A percentile compares a stretch with the other conserved stretches of the same genome.
Conservation (phyloP, 2,888 invertebrate genomes). For the Dolomedes plantarius region DNA sequence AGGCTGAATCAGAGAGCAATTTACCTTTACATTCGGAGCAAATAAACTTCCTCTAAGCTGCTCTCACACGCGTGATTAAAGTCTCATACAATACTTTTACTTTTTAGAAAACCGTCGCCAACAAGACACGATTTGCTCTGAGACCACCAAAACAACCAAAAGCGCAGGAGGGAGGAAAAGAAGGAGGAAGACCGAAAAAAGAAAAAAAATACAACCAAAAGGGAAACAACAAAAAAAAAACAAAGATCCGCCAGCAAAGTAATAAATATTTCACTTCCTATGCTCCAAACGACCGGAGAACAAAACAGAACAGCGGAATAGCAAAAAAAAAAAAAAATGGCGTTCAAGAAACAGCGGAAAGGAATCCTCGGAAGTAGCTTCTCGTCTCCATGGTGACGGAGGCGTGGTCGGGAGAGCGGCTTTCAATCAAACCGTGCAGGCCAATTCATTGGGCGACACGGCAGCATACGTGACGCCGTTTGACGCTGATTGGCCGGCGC, state of each 20-base stretch:
- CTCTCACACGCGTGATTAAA: conserved; percentile 48
- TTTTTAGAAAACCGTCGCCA: conserved; percentile 26
- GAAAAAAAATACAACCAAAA: not conserved
- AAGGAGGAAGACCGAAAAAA: conserved; percentile 20
- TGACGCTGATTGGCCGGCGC: conserved; percentile 66
- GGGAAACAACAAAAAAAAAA: conserved; percentile 11
- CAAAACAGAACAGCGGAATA: conserved; percentile 4
- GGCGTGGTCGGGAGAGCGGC: conserved; percentile 49
- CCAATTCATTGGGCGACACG: conserved; percentile 69
- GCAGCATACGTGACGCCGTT: conserved; percentile 69
- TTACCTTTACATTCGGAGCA: not conserved
- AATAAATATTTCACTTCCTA: conserved; percentile 68
- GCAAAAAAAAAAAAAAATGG: too few relatives aligned
- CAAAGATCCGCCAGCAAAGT: conserved; percentile 33
- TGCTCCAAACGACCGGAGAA: conserved; percentile 49
- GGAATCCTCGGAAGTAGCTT: conserved; percentile 25
- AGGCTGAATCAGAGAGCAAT: not conserved
- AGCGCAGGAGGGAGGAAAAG: too few relatives aligned
- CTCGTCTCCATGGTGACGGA: conserved; percentile 41
- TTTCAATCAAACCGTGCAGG: conserved; percentile 65
- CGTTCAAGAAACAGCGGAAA: not conserved
- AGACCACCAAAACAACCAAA: not conserved
- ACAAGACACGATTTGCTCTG: conserved; percentile 26
- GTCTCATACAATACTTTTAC: conserved; percentile 52
- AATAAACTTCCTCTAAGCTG: not conserved